Evolutionary conservation across 2,113 vertebrate species (phyloP).

Genomic region (Lophura nycthemera): DNA sequence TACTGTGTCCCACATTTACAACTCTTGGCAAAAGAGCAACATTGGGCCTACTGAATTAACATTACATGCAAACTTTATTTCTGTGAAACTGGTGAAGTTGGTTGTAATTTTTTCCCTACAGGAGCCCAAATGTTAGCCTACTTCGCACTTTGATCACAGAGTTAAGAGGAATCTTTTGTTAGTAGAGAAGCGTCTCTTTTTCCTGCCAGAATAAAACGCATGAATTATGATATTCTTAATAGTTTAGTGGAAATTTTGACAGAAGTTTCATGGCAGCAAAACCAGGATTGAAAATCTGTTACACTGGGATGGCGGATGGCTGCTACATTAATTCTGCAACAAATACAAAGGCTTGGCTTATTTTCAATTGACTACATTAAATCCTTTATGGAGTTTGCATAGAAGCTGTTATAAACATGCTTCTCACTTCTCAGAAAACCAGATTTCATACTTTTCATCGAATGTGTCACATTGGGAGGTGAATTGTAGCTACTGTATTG

Average conservation of each 20-base stretch:
- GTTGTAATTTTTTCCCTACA: not conserved
- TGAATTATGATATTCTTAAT: not conserved
- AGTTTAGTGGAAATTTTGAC: not conserved
- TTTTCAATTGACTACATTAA: not conserved
- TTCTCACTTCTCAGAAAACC: not conserved
- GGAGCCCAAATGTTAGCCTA: not conserved
- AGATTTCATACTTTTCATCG: not conserved
- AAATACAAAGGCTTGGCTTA: not conserved
- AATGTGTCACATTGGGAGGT: not conserved
- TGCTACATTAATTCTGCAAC: not conserved
- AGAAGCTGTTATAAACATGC: not conserved
- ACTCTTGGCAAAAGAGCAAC: not conserved
- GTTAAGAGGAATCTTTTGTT: not conserved
- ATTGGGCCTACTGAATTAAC: not conserved
- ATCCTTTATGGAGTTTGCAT: not conserved
- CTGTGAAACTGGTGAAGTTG: not conserved
- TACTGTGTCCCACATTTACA: not conserved
- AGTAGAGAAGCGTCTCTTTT: not conserved
- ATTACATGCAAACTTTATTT: not conserved
- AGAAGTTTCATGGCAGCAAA: not conserved
- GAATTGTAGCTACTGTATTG: not conserved
- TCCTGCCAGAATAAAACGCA: not conserved
- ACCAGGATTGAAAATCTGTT: not conserved
- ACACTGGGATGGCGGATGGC: accelerated
- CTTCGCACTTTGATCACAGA: not conserved